Conservation (phyloP, 2,888 invertebrate genomes). For the Serrognathus titanus region DNA sequence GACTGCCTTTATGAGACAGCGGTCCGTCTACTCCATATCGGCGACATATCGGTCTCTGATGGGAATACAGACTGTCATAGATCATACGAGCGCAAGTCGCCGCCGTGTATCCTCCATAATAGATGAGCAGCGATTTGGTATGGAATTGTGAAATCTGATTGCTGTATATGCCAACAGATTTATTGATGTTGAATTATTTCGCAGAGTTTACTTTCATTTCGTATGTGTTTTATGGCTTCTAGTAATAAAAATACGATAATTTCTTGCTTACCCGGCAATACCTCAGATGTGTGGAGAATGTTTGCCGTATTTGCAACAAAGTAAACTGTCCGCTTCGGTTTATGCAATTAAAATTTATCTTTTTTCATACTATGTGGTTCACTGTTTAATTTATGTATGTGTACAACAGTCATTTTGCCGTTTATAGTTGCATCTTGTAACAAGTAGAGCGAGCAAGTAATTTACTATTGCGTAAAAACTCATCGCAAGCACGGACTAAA, state of each 20-base stretch:
- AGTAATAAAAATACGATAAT: slow-evolving; percentile 7
- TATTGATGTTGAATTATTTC: slow-evolving; percentile 9
- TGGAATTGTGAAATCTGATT: slow-evolving; percentile 10
- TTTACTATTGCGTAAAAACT: not conserved
- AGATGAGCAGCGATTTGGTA: slow-evolving; percentile 8
- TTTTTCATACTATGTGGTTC: not conserved
- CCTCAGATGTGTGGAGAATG: slow-evolving; percentile 1
- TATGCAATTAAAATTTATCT: not conserved
- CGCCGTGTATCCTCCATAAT: slow-evolving; percentile 7
- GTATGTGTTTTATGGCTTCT: slow-evolving; percentile 2
- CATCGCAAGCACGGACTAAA: too few species aligned
- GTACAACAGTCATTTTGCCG: not conserved
- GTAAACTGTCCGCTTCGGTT: not conserved
- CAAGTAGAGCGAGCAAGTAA: not conserved
- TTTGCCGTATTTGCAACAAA: slow-evolving; percentile 1
- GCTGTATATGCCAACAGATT: slow-evolving; percentile 8
- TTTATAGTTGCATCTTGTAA: not conserved
- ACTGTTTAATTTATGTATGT: not conserved
- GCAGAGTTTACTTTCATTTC: slow-evolving; percentile 5
- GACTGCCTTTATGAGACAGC: slow-evolving; percentile 27
- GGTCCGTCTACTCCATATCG: slow-evolving; percentile 30
- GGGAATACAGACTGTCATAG: slow-evolving; percentile 32
- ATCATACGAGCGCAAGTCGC: slow-evolving; percentile 21
- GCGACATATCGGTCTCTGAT: slow-evolving; percentile 32
- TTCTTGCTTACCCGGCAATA: not conserved